Evolutionary conservation across 2,797 vertebrate species (phyloP), one percentile per base, ranked within the genome.

Genomic region (Coilia nasus): DNA sequence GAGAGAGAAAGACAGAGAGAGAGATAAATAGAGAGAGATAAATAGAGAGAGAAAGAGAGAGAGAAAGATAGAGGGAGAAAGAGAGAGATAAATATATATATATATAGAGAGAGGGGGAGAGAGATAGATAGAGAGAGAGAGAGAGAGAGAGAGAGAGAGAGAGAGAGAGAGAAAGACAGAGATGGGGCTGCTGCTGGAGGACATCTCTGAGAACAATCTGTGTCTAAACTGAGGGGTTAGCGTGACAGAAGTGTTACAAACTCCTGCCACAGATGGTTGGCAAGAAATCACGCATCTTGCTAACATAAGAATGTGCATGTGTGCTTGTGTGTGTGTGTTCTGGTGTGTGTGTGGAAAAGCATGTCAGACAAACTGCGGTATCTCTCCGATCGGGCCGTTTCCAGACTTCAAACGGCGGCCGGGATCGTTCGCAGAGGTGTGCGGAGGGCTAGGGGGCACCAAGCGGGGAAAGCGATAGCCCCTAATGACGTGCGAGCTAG

Each of bases 361-460:
- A 31, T 50, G 54, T 57, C 81, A 82, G 23, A 82, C 28, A 50
- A 46, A 81, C 3, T 50, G 14, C 19, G 2, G 54, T 82, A 28
- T 57, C 35, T 25, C 57, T 81, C 3, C 31, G 31, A 81, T 57
- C 84, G 9, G 44, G 14, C 41, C 35, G 41, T 28, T 84, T 41
- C 6, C 83, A 83, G 82, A 83, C 87, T 89, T 90, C 81, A 89
- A 81, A 91, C 71, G 78, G 57, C 84, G 89, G 84, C 85, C 85
- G 6, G 31, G 31, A 81, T 87, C 82, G 57, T 71, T 87, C 83
- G 60, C 88, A 31, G 87, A 67, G 28, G 12, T 23, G 82, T 54
- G 86, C 67, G 82, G 84, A 83, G 83, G 71, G 21, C 83, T 35
- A 81, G 83, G 88, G 89, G 59, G 9, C 87, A 64, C 71, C 35